phyloP scores from a whole-genome alignment of 2,113 vertebrate genomes.

The Callithrix jacchus region DNA sequence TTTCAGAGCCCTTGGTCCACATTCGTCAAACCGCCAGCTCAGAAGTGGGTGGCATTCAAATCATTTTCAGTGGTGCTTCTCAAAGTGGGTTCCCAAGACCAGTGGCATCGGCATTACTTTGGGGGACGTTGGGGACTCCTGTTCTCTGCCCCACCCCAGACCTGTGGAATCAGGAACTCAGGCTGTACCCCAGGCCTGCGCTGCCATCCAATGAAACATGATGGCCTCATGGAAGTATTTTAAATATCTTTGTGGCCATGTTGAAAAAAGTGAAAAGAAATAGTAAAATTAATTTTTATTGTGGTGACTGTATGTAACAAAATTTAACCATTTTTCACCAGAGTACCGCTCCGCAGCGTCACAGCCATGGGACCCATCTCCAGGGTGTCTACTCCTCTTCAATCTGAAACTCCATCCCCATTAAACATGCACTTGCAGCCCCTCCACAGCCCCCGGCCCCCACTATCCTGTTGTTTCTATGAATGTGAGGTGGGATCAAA shows the following conservation, averaged over 20 bases:
- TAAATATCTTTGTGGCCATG: not conserved
- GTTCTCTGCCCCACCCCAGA: not conserved
- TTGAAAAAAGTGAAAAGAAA: not conserved
- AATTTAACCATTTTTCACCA: not conserved
- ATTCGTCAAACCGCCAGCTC: not conserved
- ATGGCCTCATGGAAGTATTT: not conserved
- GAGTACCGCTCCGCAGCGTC: accelerated
- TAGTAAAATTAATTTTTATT: not conserved
- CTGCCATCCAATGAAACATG: no score
- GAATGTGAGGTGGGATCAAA: no score
- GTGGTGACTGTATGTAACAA: no score
- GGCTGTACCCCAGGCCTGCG: not conserved
- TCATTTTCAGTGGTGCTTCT: not conserved
- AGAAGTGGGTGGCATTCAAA: no score
- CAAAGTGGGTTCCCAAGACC: not conserved
- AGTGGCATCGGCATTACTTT: not conserved
- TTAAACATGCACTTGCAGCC: accelerated
- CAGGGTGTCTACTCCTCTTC: not conserved
- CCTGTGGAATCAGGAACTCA: not conserved
- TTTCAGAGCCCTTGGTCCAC: not conserved
- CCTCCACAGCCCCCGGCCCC: no score
- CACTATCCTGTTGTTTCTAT: not conserved
- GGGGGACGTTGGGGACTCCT: not conserved
- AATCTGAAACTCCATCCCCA: not conserved
- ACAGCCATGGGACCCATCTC: accelerated